phyloP scores from a whole-genome alignment of 2,888 invertebrate species.

The Philereme vetulata region DNA sequence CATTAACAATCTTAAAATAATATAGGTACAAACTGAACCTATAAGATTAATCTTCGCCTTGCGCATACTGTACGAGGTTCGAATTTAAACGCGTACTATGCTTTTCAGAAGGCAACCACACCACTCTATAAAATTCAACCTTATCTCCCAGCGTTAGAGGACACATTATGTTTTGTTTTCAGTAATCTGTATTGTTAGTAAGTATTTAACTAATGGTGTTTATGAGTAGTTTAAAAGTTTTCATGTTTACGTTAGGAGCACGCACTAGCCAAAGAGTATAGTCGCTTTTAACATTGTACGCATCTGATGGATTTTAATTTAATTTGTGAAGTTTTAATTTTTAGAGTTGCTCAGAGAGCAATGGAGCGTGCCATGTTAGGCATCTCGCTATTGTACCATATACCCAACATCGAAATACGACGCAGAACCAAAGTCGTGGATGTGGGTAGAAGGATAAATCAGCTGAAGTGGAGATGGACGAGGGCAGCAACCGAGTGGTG shows the following conservation, averaged over 20 bases:
- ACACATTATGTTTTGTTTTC: slow-evolving; percentile 18
- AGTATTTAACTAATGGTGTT: slow-evolving; percentile 52
- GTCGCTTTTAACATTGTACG: slow-evolving; percentile 33
- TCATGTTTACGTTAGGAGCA: slow-evolving; percentile 68
- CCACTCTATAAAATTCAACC: slow-evolving; percentile 19
- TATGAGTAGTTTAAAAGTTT: slow-evolving; percentile 60
- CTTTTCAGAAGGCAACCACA: slow-evolving; percentile 31
- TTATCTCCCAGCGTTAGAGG: slow-evolving; percentile 24
- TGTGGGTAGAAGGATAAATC: no score
- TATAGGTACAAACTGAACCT: slow-evolving; percentile 34
- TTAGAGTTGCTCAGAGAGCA: no score
- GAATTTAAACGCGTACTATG: slow-evolving; percentile 42
- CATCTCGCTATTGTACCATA: no score
- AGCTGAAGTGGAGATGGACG: no score
- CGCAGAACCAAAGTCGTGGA: no score
- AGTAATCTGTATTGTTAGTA: slow-evolving; percentile 24
- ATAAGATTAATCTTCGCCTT: slow-evolving; percentile 58
- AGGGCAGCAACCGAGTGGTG: no score
- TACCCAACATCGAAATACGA: no score
- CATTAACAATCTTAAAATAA: slow-evolving; percentile 41
- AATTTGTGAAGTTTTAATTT: slow-evolving; percentile 11
- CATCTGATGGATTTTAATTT: slow-evolving; percentile 30
- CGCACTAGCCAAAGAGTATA: slow-evolving; percentile 49
- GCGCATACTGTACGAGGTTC: slow-evolving; percentile 43
- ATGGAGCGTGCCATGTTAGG: no score